Base-by-base conservation (phyloP, 2,888 invertebrate species). In the Sinhomidia bicolor region DNA sequence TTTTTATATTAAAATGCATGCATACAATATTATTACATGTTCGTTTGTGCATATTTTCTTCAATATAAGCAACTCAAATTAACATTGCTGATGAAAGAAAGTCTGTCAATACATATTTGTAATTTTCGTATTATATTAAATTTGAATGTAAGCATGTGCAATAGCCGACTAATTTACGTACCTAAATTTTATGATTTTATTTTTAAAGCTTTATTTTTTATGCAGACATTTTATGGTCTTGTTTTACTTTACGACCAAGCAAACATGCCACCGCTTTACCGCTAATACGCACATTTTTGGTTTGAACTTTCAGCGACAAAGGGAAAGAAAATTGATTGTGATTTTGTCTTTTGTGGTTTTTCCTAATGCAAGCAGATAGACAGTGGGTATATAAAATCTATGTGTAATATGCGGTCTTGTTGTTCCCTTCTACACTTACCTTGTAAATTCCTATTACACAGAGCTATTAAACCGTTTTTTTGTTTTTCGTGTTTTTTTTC, bases 251-350 rank as follows among this genome's bases (percentile, higher is more conserved):
- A 57, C 23, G 57, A 57, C 17, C 7, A 10, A 57, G 6, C 20
- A 1, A 57, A 57, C 20, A n/a, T 20, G 1, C 54, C 54, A 12
- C 17, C 2, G 54, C 54, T 9, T 36, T 17, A 57, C 57, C 57
- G 6, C 23, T 57, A 23, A 57, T 47, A 47, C n/a, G 47, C n/a
- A 47, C 2, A 47, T 10, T 14, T n/a, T n/a, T n/a, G n/a, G 47
- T 12, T 47, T 47, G 6, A 47, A 47, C 14, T 57, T 23, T 17
- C 10, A 23, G 57, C 10, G 23, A 26, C 23, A 57, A 57, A 57
- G 9, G 57, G 57, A 57, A 20, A 57, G 57, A 23, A 57, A 57
- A 57, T 57, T 57, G 57, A 57, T 57, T 57, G 57, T 57, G 57
- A 23, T 57, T n/a, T 57, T 57, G 57, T 57, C 7, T 57, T 20